These are phyloP conservation scores for Numida meleagris DNA, from an alignment of 2,113 vertebrate genomes.

Conservation along the genomic window DNA sequence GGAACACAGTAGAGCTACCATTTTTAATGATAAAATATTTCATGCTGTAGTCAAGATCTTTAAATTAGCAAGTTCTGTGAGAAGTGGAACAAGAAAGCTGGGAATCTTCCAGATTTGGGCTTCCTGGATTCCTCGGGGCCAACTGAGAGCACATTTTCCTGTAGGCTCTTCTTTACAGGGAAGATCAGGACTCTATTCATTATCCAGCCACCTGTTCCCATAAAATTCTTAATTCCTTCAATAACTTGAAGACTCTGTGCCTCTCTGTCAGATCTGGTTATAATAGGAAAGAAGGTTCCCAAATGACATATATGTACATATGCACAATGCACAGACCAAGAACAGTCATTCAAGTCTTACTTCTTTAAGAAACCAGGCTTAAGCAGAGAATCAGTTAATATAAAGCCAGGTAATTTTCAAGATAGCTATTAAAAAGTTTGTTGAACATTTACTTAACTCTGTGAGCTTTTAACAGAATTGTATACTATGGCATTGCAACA, in stretches of 20 bases:
- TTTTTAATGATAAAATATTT: not conserved
- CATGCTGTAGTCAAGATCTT: not conserved
- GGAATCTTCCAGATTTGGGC: not conserved
- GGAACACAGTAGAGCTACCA: not conserved
- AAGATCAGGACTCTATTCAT: not conserved
- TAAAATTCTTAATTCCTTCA: not conserved
- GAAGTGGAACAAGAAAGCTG: not conserved
- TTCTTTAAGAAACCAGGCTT: not conserved
- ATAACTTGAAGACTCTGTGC: not conserved
- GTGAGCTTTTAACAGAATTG: not conserved
- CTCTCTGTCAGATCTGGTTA: not conserved
- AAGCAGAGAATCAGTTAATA: not conserved
- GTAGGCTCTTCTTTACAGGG: not conserved
- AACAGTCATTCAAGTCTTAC: not conserved
- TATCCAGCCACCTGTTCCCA: not conserved
- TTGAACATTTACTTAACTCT: not conserved
- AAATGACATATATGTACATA: rapidly evolving
- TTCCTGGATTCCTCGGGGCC: not conserved
- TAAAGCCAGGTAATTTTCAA: not conserved
- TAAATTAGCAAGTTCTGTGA: not conserved
- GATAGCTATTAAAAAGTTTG: not conserved
- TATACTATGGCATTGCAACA: not conserved
- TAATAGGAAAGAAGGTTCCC: not conserved
- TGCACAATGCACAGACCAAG: rapidly evolving
- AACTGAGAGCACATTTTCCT: not conserved